Evolutionary conservation across 2,797 vertebrate species (phyloP), one percentile per base, ranked within the genome.

Genomic region (Halcyon leucocephala): DNA sequence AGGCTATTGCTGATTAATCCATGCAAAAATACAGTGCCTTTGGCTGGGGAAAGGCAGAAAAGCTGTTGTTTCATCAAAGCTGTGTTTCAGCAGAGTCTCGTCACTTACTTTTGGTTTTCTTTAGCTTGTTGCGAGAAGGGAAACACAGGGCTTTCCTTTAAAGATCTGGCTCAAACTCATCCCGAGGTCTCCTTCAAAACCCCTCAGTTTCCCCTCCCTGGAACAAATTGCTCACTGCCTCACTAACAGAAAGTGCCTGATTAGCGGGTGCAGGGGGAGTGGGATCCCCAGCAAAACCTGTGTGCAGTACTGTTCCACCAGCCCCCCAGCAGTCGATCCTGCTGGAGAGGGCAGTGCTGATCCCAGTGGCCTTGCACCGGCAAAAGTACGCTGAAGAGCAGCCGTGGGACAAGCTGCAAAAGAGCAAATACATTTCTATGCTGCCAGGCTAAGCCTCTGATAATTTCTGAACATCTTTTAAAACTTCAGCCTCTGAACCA

Each of bases 261-360:
- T 4, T 8, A 49, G 58, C 0, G 7, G 49, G 7, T 4, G 2
- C 2, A 3, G 31, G 22, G 8, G 18, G 29, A 79, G 14, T 0
- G 0, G 21, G 28, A 46, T 16, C 4, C 62, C 19, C 61, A 41
- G 66, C 17, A 72, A 52, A 71, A 19, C 6, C 39, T 4, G 2
- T 1, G 0, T 8, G 18, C 14, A 10, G 64, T 12, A 14, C 14
- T 54, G 42, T 13, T 16, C 35, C 13, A 29, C 8, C 42, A 54
- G 72, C 31, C 42, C 64, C 33, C 41, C 33, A 29, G 16, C 28
- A 31, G 28, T 10, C 51, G 42, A 14, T 21, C 42, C 21, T 16
- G 22, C 22, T 41, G 52, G 48, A 29, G 67, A 62, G 16, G 48
- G 24, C 7, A 2, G 18, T 33, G 20, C 33, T 0, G 0, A 44